Percentiles rank a stretch among this genome's conserved stretches.
Evolutionary conservation across 2,797 vertebrate genomes (phyloP).

Genomic region (Cheirogaleus major): DNA sequence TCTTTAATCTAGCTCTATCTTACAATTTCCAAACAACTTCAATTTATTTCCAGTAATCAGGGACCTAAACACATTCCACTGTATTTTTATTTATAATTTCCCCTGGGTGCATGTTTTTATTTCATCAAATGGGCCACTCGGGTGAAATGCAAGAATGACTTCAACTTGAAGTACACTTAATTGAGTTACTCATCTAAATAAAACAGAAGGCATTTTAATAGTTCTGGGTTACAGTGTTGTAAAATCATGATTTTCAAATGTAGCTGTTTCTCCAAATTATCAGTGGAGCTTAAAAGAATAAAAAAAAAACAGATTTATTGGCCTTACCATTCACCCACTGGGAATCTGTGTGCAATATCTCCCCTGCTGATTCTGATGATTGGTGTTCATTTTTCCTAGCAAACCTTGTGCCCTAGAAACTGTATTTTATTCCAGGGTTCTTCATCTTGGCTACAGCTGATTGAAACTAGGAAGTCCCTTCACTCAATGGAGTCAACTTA

Average conservation of each 20-base stretch:
- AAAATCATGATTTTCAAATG: slow-evolving; percentile 4
- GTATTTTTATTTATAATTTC: background rate
- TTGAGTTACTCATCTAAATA: slow-evolving; percentile 18
- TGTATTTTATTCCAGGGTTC: background rate
- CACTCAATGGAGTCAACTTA: background rate
- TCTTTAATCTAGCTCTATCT: background rate
- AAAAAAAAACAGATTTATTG: background rate
- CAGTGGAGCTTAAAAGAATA: background rate
- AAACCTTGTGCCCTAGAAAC: background rate
- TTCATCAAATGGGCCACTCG: background rate
- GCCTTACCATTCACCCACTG: background rate
- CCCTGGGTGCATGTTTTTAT: background rate
- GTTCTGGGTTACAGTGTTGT: background rate
- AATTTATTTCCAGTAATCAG: background rate
- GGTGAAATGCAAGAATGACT: background rate
- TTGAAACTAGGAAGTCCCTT: background rate
- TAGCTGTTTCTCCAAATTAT: background rate
- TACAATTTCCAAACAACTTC: background rate
- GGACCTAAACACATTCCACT: background rate
- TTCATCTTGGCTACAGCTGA: background rate
- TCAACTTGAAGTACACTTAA: slow-evolving; percentile 18
- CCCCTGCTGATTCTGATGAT: background rate
- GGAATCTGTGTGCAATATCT: background rate
- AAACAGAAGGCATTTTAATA: background rate
- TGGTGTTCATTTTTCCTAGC: background rate